A percentile compares a stretch with the other conserved stretches of the same genome.
Evolutionary conservation across 2,797 vertebrate genomes (phyloP).

Genomic region (Ctenopoma kingsleyae): DNA sequence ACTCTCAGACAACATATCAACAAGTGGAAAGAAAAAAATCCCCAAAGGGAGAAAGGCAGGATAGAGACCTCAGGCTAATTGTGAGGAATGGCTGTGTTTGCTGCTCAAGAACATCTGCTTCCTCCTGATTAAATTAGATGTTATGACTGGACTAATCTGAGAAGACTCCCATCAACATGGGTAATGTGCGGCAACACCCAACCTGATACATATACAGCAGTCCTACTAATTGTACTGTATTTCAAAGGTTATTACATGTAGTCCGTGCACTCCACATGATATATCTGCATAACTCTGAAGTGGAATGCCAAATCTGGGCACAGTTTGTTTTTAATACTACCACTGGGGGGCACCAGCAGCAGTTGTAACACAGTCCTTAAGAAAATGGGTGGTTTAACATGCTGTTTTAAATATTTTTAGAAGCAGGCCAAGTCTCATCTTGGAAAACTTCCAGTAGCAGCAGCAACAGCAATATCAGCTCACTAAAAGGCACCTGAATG

Average conservation of each 20-base stretch:
- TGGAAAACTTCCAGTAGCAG: no score
- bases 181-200: constrained; percentile 24
- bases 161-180: constrained; percentile 38
- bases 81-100: constrained; percentile 59
- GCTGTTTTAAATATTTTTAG: background rate
- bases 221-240: background rate
- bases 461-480: no score
- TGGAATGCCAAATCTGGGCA: background rate
- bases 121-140: constrained; percentile 72
- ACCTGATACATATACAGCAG: constrained; percentile 9
- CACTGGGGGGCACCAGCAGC: background rate
- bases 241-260: background rate
- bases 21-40: constrained; percentile 51
- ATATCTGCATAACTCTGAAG: background rate
- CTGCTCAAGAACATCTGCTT: constrained; percentile 66
- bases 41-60: constrained; percentile 28
- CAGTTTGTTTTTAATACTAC: background rate
- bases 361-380: background rate
- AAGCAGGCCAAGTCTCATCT: background rate
- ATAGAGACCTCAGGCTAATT: constrained; percentile 40
- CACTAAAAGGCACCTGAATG: no score
- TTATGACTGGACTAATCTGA: constrained; percentile 53
- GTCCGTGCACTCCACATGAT: background rate
- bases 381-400: background rate
- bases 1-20: constrained; percentile 36